A percentile compares a stretch with the other conserved stretches of the same genome.
These are phyloP conservation scores for Triplophysa rosa DNA, from an alignment of 2,113 vertebrate genomes.

Conservation along the genomic window DNA sequence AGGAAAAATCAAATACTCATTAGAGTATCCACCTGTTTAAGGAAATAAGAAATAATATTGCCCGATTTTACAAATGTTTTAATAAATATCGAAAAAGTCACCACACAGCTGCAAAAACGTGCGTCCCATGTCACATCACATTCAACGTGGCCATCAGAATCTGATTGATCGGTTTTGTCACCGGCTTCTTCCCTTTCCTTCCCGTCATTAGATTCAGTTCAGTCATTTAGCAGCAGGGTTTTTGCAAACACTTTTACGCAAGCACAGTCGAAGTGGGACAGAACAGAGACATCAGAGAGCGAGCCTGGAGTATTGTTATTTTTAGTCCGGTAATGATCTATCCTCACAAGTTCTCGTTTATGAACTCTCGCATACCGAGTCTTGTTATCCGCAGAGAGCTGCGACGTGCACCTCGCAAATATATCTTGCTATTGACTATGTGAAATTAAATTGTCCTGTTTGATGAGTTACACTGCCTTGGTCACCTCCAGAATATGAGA, in stretches of 20 bases:
- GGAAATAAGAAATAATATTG: too few species aligned
- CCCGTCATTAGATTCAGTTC: background rate
- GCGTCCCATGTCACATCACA: background rate
- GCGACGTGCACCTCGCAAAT: conserved; percentile 11
- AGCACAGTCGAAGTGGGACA: conserved; percentile 23
- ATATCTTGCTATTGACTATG: conserved; percentile 24
- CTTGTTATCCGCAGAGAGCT: conserved; percentile 31
- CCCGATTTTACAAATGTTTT: too few species aligned
- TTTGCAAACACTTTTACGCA: background rate
- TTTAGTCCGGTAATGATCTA: conserved; percentile 42
- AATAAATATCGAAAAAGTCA: background rate
- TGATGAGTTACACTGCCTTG: background rate
- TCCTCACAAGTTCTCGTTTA: conserved; percentile 16
- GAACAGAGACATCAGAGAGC: conserved; percentile 24
- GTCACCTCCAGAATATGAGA: conserved; percentile 1
- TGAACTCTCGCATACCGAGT: conserved; percentile 28
- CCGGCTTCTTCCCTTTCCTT: background rate
- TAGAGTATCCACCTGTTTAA: too few species aligned
- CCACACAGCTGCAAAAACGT: background rate
- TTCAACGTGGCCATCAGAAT: background rate
- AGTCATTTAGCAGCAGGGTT: background rate
- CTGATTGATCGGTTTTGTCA: background rate
- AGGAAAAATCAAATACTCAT: too few species aligned
- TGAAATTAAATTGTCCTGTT: conserved; percentile 31
- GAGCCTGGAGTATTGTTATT: conserved; percentile 19